Conservation (phyloP, 2,888 invertebrate genomes). For the Trissonchulus sp. region DNA sequence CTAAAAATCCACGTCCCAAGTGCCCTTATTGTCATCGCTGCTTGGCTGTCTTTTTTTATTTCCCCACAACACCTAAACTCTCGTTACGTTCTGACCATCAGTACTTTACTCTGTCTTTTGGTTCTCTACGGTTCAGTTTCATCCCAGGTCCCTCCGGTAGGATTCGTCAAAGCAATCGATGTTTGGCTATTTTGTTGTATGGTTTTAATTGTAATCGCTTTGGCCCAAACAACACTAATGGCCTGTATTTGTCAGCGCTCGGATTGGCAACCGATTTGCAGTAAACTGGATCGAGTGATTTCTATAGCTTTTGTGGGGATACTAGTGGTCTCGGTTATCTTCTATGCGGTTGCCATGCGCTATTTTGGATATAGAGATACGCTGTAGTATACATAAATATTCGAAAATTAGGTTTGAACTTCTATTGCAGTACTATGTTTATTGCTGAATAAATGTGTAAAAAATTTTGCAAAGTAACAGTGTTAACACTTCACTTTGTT, state of each 20-base stretch:
- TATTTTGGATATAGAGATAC: background rate
- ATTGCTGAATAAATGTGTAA: too few species aligned
- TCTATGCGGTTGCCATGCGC: background rate
- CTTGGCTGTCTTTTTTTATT: background rate
- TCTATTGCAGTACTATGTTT: too few species aligned
- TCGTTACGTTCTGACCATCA: background rate
- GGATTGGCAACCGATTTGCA: background rate
- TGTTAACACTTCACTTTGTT: too few species aligned
- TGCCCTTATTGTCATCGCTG: background rate
- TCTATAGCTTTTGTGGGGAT: background rate
- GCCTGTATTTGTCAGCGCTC: background rate
- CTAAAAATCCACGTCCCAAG: background rate
- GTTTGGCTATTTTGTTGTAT: background rate
- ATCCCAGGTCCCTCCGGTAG: background rate
- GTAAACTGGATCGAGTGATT: background rate
- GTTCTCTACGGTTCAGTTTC: background rate
- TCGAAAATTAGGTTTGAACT: too few species aligned
- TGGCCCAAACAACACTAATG: background rate
- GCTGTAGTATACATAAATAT: too few species aligned
- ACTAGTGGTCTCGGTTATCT: background rate
- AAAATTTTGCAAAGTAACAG: too few species aligned
- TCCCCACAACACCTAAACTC: background rate
- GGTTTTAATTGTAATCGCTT: background rate
- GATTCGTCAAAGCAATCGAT: background rate
- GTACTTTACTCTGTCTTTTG: background rate